Conservation (phyloP, 2,888 invertebrate species). For the Drosophila peninsularis region DNA sequence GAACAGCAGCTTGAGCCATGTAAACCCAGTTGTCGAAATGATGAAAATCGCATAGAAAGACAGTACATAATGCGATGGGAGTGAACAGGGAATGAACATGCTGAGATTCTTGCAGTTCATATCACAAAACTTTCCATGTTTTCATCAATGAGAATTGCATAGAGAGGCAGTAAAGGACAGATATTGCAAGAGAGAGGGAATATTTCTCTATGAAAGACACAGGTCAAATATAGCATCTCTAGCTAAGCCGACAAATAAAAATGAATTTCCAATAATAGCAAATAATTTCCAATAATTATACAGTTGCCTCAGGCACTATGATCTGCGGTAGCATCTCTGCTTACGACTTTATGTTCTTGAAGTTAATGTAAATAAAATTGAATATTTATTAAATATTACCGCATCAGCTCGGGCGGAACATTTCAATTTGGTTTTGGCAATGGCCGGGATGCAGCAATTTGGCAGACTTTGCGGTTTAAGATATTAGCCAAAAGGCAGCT, state of each 20-base stretch:
- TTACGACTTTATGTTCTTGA: not conserved
- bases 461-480: constrained; percentile 60
- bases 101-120: not conserved
- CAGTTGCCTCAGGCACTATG: not conserved
- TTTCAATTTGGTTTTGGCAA: constrained; percentile 51
- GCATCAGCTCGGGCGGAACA: constrained; percentile 30
- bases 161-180: not conserved
- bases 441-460: no score
- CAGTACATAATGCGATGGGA: not conserved
- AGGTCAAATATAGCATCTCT: not conserved
- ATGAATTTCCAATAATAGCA: constrained; percentile 7
- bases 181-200: not conserved
- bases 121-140: not conserved
- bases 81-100: no score
- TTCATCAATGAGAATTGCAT: not conserved
- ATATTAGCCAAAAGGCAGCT: constrained; percentile 59
- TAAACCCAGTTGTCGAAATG: not conserved
- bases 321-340: not conserved
- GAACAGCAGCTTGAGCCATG: constrained; percentile 7
- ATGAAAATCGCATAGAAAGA: not conserved
- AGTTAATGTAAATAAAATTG: constrained; percentile 21
- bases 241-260: not conserved
- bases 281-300: constrained; percentile 15
- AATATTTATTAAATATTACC: constrained; percentile 32
- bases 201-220: no score